Conservation (phyloP, 1,140 invertebrate genomes). For the Eciton burchellii region DNA sequence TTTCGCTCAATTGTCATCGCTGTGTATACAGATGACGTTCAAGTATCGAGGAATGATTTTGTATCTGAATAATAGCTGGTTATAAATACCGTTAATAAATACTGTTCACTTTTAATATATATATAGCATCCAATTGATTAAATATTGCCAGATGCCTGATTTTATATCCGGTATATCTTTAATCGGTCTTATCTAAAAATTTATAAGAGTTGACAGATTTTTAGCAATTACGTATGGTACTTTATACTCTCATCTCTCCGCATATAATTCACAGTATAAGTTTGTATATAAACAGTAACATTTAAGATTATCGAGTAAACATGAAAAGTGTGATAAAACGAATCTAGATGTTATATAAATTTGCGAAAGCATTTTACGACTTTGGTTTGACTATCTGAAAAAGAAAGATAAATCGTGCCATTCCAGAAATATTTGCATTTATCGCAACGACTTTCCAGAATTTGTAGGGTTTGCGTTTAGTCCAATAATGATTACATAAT, state of each 20-base stretch:
- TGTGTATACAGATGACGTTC: background rate
- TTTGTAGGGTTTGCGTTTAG: conserved; percentile 48
- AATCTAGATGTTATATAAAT: conserved; percentile 69
- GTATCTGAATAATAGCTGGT: conserved; percentile 33
- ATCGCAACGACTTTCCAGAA: conserved; percentile 53
- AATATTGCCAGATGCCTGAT: background rate
- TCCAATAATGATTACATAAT: conserved; percentile 63
- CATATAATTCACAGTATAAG: conserved; percentile 77
- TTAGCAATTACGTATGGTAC: conserved; percentile 76
- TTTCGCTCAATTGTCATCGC: background rate
- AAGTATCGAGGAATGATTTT: background rate
- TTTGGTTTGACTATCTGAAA: conserved; percentile 59
- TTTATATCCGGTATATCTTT: conserved; percentile 36
- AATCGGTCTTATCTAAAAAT: conserved; percentile 59
- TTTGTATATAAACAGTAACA: conserved; percentile 80
- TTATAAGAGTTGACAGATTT: conserved; percentile 72
- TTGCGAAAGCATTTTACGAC: conserved; percentile 68
- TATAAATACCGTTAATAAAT: no score
- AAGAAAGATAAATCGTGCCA: conserved; percentile 61
- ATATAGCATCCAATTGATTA: conserved; percentile 1
- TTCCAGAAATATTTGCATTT: conserved; percentile 57
- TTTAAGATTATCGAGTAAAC: conserved; percentile 79
- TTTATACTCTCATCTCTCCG: conserved; percentile 75
- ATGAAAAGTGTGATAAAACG: conserved; percentile 82
- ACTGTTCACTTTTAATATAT: conserved; percentile 24